A percentile compares a stretch with the other conserved stretches of the same genome.
Evolutionary conservation across 2,113 vertebrate genomes (phyloP).

Genomic region (Puma concolor): DNA sequence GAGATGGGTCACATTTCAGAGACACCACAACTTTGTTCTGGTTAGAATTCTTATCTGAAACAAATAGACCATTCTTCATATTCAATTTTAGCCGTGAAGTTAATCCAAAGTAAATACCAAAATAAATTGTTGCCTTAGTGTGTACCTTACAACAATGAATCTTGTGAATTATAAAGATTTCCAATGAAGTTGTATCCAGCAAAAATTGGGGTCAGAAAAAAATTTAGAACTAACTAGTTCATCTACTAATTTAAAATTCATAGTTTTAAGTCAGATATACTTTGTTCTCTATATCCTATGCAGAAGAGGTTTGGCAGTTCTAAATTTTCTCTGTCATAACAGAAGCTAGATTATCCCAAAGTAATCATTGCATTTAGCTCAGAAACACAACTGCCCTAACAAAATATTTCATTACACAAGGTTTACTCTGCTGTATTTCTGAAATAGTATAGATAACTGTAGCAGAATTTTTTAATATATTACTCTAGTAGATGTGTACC

Average conservation of each 20-base stretch:
- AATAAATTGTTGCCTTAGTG: conserved; percentile 12
- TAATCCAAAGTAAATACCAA: conserved; percentile 60
- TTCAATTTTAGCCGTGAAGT: conserved; percentile 49
- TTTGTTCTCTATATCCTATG: not conserved
- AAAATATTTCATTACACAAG: not conserved
- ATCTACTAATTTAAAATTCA: not conserved
- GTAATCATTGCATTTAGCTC: not conserved
- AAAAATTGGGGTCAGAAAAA: not conserved
- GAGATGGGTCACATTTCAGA: not conserved
- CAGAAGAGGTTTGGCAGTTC: not conserved
- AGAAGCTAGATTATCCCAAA: not conserved
- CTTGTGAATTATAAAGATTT: conserved; percentile 39
- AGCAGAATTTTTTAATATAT: not conserved
- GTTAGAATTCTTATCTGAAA: conserved; percentile 60
- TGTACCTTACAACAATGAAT: conserved; percentile 14
- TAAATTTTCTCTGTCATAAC: not conserved
- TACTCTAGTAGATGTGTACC: not conserved
- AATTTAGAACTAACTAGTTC: not conserved
- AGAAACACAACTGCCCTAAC: not conserved
- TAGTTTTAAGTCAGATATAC: not conserved
- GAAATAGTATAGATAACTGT: not conserved
- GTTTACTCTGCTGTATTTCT: not conserved
- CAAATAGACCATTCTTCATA: conserved; percentile 29
- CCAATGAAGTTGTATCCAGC: not conserved
- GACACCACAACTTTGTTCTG: not conserved